Conservation (phyloP, 2,888 invertebrate genomes). For the Siphonodentalium dalli region DNA sequence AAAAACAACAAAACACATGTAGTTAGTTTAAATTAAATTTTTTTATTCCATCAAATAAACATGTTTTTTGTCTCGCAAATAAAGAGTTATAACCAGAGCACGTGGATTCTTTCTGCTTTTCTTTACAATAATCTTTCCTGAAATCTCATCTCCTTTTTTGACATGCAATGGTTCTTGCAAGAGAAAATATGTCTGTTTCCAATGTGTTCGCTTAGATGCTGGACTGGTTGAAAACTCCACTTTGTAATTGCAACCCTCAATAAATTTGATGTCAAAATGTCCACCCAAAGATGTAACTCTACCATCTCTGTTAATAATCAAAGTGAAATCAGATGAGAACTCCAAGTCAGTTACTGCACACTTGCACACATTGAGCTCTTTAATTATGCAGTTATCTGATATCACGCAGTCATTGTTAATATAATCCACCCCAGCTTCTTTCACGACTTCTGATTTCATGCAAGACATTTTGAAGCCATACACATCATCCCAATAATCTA, state of each 20-base stretch:
- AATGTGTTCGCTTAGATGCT: constrained; percentile 71
- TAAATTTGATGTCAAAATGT: constrained; percentile 89
- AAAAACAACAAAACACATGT: no score
- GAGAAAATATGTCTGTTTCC: constrained; percentile 80
- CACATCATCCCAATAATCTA: constrained; percentile 90
- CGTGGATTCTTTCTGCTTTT: constrained; percentile 79
- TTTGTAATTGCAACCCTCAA: constrained; percentile 60
- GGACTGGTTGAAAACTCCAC: constrained; percentile 71
- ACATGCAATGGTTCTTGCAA: constrained; percentile 72
- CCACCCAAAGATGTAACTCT: constrained; percentile 83
- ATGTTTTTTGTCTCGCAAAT: constrained; percentile 56
- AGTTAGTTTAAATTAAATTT: no score
- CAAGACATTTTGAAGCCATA: constrained; percentile 94
- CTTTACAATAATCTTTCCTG: constrained; percentile 77
- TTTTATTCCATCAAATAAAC: constrained; percentile 35
- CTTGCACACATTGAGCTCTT: constrained; percentile 77
- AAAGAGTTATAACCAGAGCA: constrained; percentile 76
- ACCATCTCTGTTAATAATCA: constrained; percentile 74
- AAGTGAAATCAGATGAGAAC: constrained; percentile 72
- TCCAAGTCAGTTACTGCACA: constrained; percentile 73
- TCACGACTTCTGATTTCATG: constrained; percentile 83
- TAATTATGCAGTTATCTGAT: constrained; percentile 72
- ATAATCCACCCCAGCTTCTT: constrained; percentile 77
- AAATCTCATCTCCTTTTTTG: constrained; percentile 66
- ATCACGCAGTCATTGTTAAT: constrained; percentile 74